Evolutionary conservation across 2,797 vertebrate species (phyloP), one percentile per base, ranked within the genome.

Genomic region (Fringilla coelebs): DNA sequence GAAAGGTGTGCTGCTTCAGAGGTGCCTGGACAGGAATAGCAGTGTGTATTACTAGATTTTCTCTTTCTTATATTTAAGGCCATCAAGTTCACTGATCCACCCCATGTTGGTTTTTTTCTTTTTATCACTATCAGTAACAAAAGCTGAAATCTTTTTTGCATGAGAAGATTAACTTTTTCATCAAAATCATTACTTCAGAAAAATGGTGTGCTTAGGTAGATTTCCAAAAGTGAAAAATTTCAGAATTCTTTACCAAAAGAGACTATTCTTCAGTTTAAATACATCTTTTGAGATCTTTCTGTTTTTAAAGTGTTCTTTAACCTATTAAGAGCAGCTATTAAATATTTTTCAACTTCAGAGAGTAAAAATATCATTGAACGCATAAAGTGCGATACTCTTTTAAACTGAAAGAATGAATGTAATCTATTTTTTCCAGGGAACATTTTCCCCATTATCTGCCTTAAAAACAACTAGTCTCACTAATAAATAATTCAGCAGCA

Each of bases 401-500:
- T 61, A 76, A 61, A 74, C 48, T 57, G 54, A 77, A 94, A 85
- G 28, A 17, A 12, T 67, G 34, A 67, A 58, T 78, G 34, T 70
- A 89, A 90, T 87, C 66, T 89, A 49, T 85, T 94, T 96, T 89
- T 96, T 74, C 67, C 77, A 61, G 60, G n/a, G 63, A 81, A 67
- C 55, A 22, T 46, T 94, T 88, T 43, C 60, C 40, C 63, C 38
- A 67, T 96, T 94, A 96, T 88, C 85, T 71, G 67, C 52, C 63
- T 88, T 92, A 81, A 88, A 96, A 95, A 96, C 81, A 92, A 63
- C 76, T 36, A 65, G 52, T 63, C 63, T 93, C 24, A 17, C 48
- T 80, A 74, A 91, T 95, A 96, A 94, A 96, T 95, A 94, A 94
- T 96, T 96, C 93, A 96, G 60, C 62, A 86, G 55, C 20, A 40